phyloP scores from a whole-genome alignment of 2,797 vertebrate species.

The Peromyscus attwateri region DNA sequence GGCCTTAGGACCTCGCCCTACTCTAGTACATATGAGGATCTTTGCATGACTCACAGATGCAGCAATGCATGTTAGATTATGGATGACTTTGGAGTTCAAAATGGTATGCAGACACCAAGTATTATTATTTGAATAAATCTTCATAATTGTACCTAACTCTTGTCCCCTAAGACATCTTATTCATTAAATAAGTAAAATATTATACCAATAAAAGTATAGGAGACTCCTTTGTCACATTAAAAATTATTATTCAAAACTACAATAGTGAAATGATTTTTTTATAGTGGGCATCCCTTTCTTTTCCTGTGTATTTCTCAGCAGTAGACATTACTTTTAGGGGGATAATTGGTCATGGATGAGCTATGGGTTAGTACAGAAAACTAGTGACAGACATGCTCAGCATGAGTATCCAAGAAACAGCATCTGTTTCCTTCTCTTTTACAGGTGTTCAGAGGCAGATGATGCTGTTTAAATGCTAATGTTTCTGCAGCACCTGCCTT shows the following conservation, averaged over 20 bases:
- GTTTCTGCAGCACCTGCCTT: conserved; percentile 63
- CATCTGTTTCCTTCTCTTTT: conserved; percentile 72
- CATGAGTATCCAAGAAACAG: conserved; percentile 71
- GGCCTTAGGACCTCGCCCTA: background rate
- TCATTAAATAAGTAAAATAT: conserved; percentile 70
- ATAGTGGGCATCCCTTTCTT: background rate
- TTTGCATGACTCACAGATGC: background rate
- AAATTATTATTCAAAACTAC: background rate
- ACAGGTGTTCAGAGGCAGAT: conserved; percentile 74
- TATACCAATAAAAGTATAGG: conserved; percentile 43
- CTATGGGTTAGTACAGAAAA: conserved; percentile 17
- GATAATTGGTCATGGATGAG: background rate
- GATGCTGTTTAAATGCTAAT: conserved; percentile 49
- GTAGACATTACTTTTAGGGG: background rate
- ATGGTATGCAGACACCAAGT: background rate
- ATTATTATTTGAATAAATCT: conserved; percentile 64
- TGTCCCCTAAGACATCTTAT: conserved; percentile 1
- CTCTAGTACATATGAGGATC: background rate
- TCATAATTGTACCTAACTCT: conserved; percentile 14
- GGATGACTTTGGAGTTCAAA: conserved; percentile 33
- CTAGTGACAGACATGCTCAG: conserved; percentile 33
- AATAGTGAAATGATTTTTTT: background rate
- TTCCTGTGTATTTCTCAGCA: background rate
- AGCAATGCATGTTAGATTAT: background rate
- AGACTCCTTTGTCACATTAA: background rate